These are phyloP conservation scores for Schizaphis graminum DNA, from an alignment of 2,888 invertebrate genomes.

Conservation along the genomic window DNA sequence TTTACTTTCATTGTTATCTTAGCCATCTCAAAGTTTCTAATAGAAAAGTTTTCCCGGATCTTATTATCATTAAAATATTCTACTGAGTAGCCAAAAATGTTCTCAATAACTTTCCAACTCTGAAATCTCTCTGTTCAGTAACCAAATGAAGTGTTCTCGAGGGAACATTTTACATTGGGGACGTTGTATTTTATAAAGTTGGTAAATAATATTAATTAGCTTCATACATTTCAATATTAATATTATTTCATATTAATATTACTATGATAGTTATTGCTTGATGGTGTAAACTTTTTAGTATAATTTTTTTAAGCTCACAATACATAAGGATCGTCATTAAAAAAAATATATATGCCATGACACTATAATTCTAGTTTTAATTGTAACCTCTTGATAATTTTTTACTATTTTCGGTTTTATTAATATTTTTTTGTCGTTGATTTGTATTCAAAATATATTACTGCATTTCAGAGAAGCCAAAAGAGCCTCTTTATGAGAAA, in stretches of 20 bases:
- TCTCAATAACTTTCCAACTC: not conserved
- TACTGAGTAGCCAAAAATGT: not conserved
- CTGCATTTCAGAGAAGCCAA: not conserved
- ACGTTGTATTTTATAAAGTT: not conserved
- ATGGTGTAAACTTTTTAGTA: not conserved
- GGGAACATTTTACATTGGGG: not conserved
- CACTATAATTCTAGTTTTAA: not conserved
- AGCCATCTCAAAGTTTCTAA: not conserved
- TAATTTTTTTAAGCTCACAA: not conserved
- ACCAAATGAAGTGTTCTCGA: not conserved
- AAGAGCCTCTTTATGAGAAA: not conserved
- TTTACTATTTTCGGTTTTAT: not conserved
- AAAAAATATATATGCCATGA: not conserved
- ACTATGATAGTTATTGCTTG: not conserved
- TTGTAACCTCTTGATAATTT: not conserved
- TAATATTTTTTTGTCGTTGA: not conserved
- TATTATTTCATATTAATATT: not conserved
- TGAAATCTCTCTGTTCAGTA: not conserved
- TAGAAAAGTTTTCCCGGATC: not conserved
- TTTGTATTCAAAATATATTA: not conserved
- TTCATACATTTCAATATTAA: not conserved
- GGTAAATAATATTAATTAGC: not conserved
- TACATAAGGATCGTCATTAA: not conserved
- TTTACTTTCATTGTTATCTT: not conserved
- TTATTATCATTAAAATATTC: conserved; percentile 3